Evolutionary conservation across 2,113 vertebrate genomes (phyloP), one percentile per base, ranked within the genome.

Genomic region (Phalacrocorax brasilianus): DNA sequence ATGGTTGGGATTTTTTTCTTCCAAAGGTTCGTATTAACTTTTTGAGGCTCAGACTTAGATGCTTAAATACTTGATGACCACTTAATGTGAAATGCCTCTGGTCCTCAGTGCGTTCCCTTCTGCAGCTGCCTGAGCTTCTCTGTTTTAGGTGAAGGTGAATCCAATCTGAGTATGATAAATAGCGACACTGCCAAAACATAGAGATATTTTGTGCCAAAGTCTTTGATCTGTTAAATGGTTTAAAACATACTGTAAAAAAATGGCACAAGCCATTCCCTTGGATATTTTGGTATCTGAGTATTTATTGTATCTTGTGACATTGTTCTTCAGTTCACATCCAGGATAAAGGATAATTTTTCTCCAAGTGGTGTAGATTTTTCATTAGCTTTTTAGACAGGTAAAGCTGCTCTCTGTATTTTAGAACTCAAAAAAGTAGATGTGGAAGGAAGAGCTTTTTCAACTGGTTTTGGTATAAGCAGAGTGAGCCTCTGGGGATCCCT

Each of bases 221-320:
- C 21, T 62, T 76, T 47, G 42, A 67, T 73, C 32, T 62, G 11
- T 42, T 65, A 66, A 70, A 77, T 13, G 5, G 14, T 40, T 86
- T 70, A 77, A 86, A 83, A 9, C 5, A 33, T 42, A n/a, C 27
- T 52, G 16, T 22, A 71, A 91, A 71, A 71, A 45, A 59, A 47
- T 1, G 1, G 32, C 7, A 3, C 13, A 58, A 49, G 4, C 1
- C 10, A 75, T 68, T 68, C 7, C 6, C 4, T 47, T 52, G 45
- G 32, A 7, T 63, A 67, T 89, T 58, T 85, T 5, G 3, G 5
- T 67, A 50, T 67, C 28, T 87, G 65, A 83, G 19, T 86, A 52
- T 32, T 75, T 88, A 50, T 40, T 80, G 27, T 15, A 59, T 59
- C 30, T 75, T 2, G 5, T 81, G 10, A 59, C 14, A 38, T 22